These are phyloP conservation scores for Electrona antarctica DNA, from an alignment of 2,113 vertebrate genomes.

Conservation along the genomic window DNA sequence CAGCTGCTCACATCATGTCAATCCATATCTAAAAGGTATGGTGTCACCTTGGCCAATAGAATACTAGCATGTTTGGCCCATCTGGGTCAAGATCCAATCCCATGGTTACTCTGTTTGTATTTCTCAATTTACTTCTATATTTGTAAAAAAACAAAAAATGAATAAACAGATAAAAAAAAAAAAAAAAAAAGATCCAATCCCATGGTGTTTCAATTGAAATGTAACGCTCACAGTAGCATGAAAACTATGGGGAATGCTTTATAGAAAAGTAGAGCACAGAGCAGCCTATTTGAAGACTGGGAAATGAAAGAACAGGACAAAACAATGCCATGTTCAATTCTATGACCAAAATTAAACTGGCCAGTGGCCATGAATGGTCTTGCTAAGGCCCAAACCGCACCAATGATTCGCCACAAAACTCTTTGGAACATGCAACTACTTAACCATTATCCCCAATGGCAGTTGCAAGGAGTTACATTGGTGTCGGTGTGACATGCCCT, in stretches of 20 bases:
- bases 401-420: too few relatives aligned
- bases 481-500: too few relatives aligned
- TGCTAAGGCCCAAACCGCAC: neutral
- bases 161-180: too few relatives aligned
- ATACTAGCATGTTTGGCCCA: constrained; percentile 12
- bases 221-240: constrained; percentile 20
- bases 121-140: too few relatives aligned
- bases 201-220: constrained; percentile 27
- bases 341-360: constrained; percentile 26
- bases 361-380: neutral
- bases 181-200: constrained; percentile 28
- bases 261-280: neutral
- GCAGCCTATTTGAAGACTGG: constrained; percentile 4
- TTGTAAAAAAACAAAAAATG: too few relatives aligned
- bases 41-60: constrained; percentile 37
- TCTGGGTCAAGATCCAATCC: constrained; percentile 38
- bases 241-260: constrained; percentile 22
- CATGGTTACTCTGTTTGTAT: too few relatives aligned
- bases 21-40: constrained; percentile 15
- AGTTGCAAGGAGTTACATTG: too few relatives aligned
- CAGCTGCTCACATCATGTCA: constrained; percentile 30
- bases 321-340: constrained; percentile 33
- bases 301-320: constrained; percentile 37
- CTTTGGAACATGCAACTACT: too few relatives aligned
- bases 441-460: too few relatives aligned